Evolutionary conservation across 2,888 invertebrate species (phyloP).

Genomic region (Noctua janthe): DNA sequence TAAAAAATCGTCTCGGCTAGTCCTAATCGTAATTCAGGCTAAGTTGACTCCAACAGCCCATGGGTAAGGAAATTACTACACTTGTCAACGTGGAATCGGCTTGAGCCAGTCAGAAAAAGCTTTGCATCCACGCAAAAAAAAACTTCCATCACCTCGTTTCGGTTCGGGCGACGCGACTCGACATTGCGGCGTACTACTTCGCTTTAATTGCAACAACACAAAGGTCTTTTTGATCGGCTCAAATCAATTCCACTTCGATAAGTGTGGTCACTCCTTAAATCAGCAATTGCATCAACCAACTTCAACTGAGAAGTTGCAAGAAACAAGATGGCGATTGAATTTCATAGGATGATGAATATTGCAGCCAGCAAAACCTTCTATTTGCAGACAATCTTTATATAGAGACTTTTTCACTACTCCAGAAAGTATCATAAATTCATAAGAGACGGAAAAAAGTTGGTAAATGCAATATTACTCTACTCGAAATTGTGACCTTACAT

Average conservation of each 20-base stretch:
- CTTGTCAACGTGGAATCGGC: not conserved
- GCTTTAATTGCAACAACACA: not conserved
- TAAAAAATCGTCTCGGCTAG: not conserved
- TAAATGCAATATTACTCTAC: conserved; percentile 43
- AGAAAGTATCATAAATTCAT: not conserved
- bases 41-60: not conserved
- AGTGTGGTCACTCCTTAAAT: not conserved
- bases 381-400: not conserved
- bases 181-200: not conserved
- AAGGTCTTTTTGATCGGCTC: not conserved
- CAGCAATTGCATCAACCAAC: not conserved
- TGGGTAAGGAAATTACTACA: not conserved
- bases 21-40: not conserved
- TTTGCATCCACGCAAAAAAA: not conserved
- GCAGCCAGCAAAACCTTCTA: not conserved
- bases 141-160: not conserved
- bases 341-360: not conserved
- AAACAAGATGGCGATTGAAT: not conserved
- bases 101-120: not conserved
- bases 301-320: not conserved
- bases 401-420: not conserved
- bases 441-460: not conserved
- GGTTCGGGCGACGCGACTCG: not conserved
- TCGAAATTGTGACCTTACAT: conserved; percentile 46
- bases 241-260: not conserved